Percentiles rank a stretch among this genome's conserved stretches.
Conservation (phyloP, 2,888 invertebrate genomes). For the Tricholauxania praeusta region DNA sequence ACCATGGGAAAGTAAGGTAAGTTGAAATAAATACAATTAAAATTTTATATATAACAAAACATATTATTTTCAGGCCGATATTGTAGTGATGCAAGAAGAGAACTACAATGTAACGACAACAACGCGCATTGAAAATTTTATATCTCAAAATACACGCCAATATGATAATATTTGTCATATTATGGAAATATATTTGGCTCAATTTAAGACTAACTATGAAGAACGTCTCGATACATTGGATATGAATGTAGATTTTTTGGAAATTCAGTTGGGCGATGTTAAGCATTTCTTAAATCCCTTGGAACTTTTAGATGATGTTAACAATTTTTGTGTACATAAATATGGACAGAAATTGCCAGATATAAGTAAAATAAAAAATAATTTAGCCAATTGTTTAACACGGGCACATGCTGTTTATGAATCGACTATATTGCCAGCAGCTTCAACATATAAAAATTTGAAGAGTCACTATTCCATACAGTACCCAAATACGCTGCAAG, state of each 20-base stretch:
- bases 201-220: constrained; percentile 38
- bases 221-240: constrained; percentile 40
- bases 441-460: constrained; percentile 42
- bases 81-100: constrained; percentile 41
- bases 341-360: constrained; percentile 41
- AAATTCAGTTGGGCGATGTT: constrained; percentile 40
- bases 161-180: constrained; percentile 34
- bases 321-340: constrained; percentile 45
- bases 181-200: constrained; percentile 38
- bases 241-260: constrained; percentile 39
- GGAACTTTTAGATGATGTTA: constrained; percentile 44
- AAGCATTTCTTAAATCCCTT: constrained; percentile 45
- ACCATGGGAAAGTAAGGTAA: too few relatives aligned
- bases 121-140: constrained; percentile 41
- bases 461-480: constrained; percentile 40
- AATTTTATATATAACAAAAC: not conserved
- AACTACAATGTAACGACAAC: constrained; percentile 36
- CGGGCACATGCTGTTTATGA: constrained; percentile 34
- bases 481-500: constrained; percentile 37
- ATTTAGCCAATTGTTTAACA: constrained; percentile 39
- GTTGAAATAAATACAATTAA: too few relatives aligned
- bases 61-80: constrained; percentile 26
- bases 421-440: constrained; percentile 30
- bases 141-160: constrained; percentile 42
- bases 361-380: constrained; percentile 33